Percentiles rank a stretch among this genome's conserved stretches.
Conservation (phyloP, 2,113 vertebrate species). For the Colaptes auratus region DNA sequence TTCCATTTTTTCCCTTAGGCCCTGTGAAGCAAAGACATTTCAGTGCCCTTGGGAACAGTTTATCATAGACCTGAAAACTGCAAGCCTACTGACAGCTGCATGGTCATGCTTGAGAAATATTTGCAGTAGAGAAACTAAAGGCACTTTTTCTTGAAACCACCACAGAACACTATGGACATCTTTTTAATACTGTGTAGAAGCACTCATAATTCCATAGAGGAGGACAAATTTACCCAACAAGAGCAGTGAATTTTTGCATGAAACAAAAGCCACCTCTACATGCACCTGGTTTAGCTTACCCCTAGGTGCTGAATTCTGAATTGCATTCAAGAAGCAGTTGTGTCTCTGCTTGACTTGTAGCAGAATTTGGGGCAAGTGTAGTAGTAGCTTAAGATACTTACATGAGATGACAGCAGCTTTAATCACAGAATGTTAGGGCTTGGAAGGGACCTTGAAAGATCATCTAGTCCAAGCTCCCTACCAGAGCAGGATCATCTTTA, state of each 20-base stretch:
- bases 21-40: slow-evolving; percentile 31
- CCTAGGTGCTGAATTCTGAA: neutral
- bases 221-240: neutral
- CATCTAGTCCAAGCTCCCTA: too few relatives aligned
- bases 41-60: neutral
- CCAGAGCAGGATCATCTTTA: too few relatives aligned
- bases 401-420: neutral
- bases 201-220: neutral
- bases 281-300: neutral
- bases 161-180: neutral
- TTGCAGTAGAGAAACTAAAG: neutral
- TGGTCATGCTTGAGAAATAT: rapidly evolving
- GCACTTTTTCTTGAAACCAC: rapidly evolving
- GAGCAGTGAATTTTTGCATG: neutral
- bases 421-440: too few relatives aligned
- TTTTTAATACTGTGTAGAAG: neutral
- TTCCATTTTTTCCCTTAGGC: neutral
- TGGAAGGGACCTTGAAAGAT: too few relatives aligned
- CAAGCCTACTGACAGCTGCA: neutral
- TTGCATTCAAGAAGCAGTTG: rapidly evolving
- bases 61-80: neutral
- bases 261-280: neutral
- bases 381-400: neutral
- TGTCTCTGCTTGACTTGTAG: neutral
- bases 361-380: neutral